A percentile compares a stretch with the other conserved stretches of the same genome.
These are phyloP conservation scores for Diceros bicornis DNA, from an alignment of 2,797 vertebrate genomes.

Conservation along the genomic window DNA sequence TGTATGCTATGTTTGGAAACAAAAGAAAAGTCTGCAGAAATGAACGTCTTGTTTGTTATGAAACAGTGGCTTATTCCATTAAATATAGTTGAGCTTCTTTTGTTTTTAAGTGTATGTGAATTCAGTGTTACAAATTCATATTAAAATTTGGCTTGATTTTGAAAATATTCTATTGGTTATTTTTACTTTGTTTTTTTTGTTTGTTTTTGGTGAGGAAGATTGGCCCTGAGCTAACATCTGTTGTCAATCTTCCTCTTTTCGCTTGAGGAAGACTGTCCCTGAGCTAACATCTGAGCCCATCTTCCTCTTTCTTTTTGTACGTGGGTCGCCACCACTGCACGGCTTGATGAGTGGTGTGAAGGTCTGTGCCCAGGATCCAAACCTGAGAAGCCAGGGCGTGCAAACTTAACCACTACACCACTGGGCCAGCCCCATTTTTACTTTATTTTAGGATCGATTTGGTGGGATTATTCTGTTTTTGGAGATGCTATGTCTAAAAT, in stretches of 20 bases:
- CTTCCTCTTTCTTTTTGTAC: too few species aligned
- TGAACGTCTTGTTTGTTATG: not conserved
- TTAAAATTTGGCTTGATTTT: conserved; percentile 40
- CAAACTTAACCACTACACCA: too few species aligned
- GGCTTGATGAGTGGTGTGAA: too few species aligned
- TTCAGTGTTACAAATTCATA: conserved; percentile 13
- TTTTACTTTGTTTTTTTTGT: not conserved
- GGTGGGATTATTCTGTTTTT: not conserved
- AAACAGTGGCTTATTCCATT: not conserved
- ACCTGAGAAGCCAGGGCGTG: too few species aligned
- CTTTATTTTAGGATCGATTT: not conserved
- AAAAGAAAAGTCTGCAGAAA: not conserved
- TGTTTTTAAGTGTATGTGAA: conserved; percentile 38
- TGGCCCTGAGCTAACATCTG: too few species aligned
- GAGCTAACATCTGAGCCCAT: too few species aligned
- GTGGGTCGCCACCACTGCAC: too few species aligned
- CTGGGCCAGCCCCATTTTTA: too few species aligned
- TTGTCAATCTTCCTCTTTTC: too few species aligned
- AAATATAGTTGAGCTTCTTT: not conserved
- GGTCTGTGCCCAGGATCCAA: too few species aligned
- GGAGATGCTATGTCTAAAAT: not conserved
- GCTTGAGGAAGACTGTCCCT: too few species aligned
- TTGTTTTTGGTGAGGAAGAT: too few species aligned
- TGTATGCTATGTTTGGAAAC: not conserved
- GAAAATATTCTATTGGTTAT: not conserved